Base-by-base conservation (phyloP, 2,113 vertebrate species). In the Nyctereutes procyonoides region DNA sequence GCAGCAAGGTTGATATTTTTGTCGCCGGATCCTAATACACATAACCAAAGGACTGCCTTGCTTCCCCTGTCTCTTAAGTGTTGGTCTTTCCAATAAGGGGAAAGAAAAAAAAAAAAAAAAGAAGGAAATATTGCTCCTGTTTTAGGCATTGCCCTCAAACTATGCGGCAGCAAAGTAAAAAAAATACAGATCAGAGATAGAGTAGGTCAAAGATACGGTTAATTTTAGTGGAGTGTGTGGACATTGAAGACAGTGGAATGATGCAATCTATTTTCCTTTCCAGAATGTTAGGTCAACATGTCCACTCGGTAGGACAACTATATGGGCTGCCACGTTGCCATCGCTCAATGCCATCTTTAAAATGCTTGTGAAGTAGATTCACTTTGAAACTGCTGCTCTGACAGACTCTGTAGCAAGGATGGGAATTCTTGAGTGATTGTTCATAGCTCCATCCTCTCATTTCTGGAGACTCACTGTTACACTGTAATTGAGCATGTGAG, bases 71-170 rank as follows among this genome's bases (percentile, higher is more conserved):
- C 28, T 63, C 51, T 30, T 67, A 55, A 65, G 19, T 74, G 22
- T 65, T n/a, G 9, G 24, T 90, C 43, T 43, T 1, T 22, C 22
- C 63, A 56, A n/a, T 22, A 28, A 88, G 10, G 53, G 43, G 43
- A 7, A 0, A n/a, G n/a, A n/a, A 5, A 4, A 88, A 69, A 38
- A 69, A 32, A 1, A 43, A 43, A 67, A 67, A 67, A 2, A 13
- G 5, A 48, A 35, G 58, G 24, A 79, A 82, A 53, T 14, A 13
- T 73, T 35, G 5, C 15, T 79, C 32, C 14, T 35, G 17, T 79
- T 86, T 79, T 96, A 90, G 65, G 11, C 22, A 11, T 67, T 56
- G 7, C 28, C 83, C 51, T 96, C 28, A 90, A 90, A 88, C 65
- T 58, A 4, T 55, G 5, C 0, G 26, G 20, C 48, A 90, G n/a